Conservation (phyloP, 2,888 invertebrate species). For the Morpho deidamia region DNA sequence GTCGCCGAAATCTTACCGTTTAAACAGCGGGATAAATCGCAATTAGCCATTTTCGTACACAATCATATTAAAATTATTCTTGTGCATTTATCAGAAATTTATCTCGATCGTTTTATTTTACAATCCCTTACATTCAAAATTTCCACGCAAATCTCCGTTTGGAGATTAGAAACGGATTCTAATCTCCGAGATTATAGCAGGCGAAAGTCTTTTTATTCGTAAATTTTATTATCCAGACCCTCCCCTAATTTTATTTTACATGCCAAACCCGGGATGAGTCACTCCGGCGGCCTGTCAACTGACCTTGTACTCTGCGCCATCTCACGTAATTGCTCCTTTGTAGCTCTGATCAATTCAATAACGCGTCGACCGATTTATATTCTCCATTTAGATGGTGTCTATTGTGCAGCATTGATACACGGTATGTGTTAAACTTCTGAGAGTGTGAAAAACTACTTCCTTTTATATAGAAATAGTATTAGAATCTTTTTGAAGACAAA, state of each 20-base stretch:
- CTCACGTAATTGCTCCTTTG: constrained; percentile 64
- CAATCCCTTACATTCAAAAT: constrained; percentile 9
- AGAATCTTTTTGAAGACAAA: too few species aligned
- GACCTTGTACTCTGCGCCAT: constrained; percentile 57
- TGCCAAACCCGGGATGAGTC: constrained; percentile 32
- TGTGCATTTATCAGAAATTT: not conserved
- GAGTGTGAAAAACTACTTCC: constrained; percentile 2
- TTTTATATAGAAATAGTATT: not conserved
- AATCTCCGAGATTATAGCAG: constrained; percentile 7
- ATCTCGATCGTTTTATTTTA: not conserved
- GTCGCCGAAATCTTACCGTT: too few species aligned
- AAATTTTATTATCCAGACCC: constrained; percentile 19
- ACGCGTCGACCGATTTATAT: constrained; percentile 46
- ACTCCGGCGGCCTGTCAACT: constrained; percentile 39
- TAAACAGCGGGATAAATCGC: too few species aligned
- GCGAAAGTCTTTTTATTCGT: constrained; percentile 11
- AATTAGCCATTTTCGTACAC: too few species aligned
- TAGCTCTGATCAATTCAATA: constrained; percentile 59
- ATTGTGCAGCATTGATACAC: constrained; percentile 14
- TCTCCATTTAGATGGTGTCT: constrained; percentile 24
- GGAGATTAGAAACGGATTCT: not conserved
- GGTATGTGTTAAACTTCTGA: constrained; percentile 5
- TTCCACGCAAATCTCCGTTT: constrained; percentile 4
- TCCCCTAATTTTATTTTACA: constrained; percentile 21
- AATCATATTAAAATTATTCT: too few species aligned